Evolutionary conservation across 2,113 vertebrate genomes (phyloP), one percentile per base, ranked within the genome.

Genomic region (Crotalus horridus): DNA sequence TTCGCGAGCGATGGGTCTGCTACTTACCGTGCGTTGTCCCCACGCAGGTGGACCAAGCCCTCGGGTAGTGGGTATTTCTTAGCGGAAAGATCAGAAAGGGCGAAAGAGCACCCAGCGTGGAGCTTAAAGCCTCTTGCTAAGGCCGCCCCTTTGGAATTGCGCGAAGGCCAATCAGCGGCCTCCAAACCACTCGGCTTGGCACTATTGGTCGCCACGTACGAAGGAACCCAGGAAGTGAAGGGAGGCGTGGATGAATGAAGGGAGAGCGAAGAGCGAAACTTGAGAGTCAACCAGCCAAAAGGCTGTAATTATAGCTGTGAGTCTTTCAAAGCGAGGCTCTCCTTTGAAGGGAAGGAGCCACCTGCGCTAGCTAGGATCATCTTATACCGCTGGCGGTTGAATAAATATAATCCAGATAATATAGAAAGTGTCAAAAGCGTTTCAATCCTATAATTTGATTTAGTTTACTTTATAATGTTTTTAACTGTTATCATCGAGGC

Each of bases 41-140:
- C 6, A 24, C 3, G 12, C 51, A 81, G 69, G 7, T 1, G 15
- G 74, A 81, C 0, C 33, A 23, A 69, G 5, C 9, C 55, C 7
- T 0, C 1, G 1, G 8, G 15, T 3, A 1, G 1, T 23, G 9
- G 39, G 13, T 2, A 69, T 6, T 33, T n/a, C 91, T 3, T 8
- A 51, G 2, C 2, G 1, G 26, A 21, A 86, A 59, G 43, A 7
- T 15, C 48, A 1, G 3, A 23, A 23, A 29, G 11, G 12, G 6
- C 6, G 26, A 8, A 26, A n/a, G 24, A 29, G 29, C 1, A 26
- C 12, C 26, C 59, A 12, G 29, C 43, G 26, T 26, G 15, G 46
- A 15, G 39, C 74, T 85, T 89, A 54, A 89, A 92, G 2, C 46
- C 29, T 3, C 43, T 46, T 17, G 1, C 17, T 33, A 6, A 17